Conservation (phyloP, 2,888 invertebrate genomes). For the Spicauda simplicius region DNA sequence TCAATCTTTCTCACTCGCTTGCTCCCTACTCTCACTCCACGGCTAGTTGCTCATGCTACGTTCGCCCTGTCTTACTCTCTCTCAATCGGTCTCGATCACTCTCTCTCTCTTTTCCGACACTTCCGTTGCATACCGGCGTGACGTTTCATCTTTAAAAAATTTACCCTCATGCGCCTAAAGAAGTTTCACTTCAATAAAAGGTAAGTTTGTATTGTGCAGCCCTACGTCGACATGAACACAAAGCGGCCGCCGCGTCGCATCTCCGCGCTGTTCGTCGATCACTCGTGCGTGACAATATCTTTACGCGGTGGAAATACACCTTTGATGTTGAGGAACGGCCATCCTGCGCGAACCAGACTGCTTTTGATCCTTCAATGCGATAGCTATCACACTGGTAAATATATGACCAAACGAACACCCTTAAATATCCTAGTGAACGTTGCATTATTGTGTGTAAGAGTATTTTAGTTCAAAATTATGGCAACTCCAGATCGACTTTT, state of each 20-base stretch:
- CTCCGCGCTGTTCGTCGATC: slow-evolving; percentile 46
- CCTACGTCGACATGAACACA: neutral
- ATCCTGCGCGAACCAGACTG: slow-evolving; percentile 10
- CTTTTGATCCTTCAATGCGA: slow-evolving; percentile 32
- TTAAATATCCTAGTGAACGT: neutral
- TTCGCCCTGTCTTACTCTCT: too few relatives aligned
- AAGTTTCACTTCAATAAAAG: too few relatives aligned
- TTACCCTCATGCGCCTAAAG: too few relatives aligned
- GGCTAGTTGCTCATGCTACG: too few relatives aligned
- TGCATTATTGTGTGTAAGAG: neutral
- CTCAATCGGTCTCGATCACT: too few relatives aligned
- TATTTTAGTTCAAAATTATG: neutral
- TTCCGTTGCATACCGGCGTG: too few relatives aligned
- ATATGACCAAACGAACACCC: slow-evolving; percentile 6
- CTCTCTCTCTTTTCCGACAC: too few relatives aligned
- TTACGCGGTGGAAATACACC: slow-evolving; percentile 20
- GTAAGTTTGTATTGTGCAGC: neutral
- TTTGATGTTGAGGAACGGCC: slow-evolving; percentile 33
- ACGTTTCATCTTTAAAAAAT: too few relatives aligned
- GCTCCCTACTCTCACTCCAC: too few relatives aligned
- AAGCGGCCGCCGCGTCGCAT: slow-evolving; percentile 25
- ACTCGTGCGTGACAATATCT: slow-evolving; percentile 46
- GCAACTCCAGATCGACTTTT: neutral
- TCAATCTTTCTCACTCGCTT: too few relatives aligned
- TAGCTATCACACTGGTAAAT: slow-evolving; percentile 22